Evolutionary conservation across 1,140 invertebrate genomes (phyloP).

Genomic region (Frieseomelitta varia): DNA sequence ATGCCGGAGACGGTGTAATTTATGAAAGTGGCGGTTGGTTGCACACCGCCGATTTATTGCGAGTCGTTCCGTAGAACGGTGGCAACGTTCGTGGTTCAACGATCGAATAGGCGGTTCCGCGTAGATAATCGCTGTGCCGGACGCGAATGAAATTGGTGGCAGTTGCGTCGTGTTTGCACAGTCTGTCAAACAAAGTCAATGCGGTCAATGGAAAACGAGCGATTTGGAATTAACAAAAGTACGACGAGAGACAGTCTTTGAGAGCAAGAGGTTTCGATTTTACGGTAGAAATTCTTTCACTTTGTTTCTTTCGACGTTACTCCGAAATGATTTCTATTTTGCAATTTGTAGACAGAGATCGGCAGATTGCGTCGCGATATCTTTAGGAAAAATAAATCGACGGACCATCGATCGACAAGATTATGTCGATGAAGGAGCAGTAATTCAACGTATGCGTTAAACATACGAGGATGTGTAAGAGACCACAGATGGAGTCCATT

Average conservation of each 20-base stretch:
- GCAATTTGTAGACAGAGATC: too few species aligned
- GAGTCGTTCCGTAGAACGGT: constrained; percentile 12
- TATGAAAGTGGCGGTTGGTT: constrained; percentile 27
- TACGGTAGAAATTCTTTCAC: too few species aligned
- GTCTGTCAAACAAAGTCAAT: too few species aligned
- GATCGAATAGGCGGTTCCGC: constrained; percentile 9
- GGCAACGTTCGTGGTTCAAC: constrained; percentile 12
- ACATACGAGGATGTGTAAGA: not conserved
- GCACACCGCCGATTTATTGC: constrained; percentile 17
- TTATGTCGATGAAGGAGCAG: too few species aligned
- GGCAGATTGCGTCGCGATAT: too few species aligned
- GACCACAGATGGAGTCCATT: constrained; percentile 30
- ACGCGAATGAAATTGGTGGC: not conserved
- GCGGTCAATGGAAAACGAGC: not conserved
- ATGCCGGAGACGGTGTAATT: constrained; percentile 13
- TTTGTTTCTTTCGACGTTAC: too few species aligned
- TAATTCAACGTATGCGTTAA: too few species aligned
- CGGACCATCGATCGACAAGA: too few species aligned
- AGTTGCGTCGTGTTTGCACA: not conserved
- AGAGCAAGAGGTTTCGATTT: too few species aligned
- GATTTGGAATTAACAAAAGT: not conserved
- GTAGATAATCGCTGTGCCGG: not conserved
- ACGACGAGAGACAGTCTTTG: not conserved
- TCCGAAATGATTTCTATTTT: too few species aligned
- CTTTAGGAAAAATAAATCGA: too few species aligned